These are phyloP conservation scores for Cyanoderma ruficeps DNA, from an alignment of 2,113 vertebrate genomes.

Conservation along the genomic window DNA sequence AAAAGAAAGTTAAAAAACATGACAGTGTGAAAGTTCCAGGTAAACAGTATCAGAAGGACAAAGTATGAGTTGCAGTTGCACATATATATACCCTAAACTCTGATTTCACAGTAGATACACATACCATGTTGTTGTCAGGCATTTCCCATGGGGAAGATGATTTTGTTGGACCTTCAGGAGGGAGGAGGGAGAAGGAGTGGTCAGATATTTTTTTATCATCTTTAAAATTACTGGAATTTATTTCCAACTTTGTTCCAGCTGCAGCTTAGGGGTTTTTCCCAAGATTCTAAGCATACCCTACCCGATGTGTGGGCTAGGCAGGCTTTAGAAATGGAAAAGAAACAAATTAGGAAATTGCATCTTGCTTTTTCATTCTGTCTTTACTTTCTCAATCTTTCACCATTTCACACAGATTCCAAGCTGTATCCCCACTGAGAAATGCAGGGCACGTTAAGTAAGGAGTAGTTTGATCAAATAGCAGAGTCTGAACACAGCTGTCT, in stretches of 20 bases:
- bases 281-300: neutral
- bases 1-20: neutral
- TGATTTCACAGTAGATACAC: neutral
- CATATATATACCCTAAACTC: neutral
- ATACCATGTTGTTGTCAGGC: neutral
- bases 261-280: neutral
- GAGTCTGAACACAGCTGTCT: neutral
- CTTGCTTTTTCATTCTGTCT: neutral
- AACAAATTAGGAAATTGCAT: neutral
- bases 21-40: neutral
- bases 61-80: neutral
- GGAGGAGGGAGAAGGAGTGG: neutral
- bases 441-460: neutral
- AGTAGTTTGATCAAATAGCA: neutral
- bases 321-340: neutral
- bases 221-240: neutral
- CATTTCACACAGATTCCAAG: neutral
- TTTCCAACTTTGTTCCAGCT: neutral
- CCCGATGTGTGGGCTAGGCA: neutral
- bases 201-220: neutral
- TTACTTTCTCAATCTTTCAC: neutral
- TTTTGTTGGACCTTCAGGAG: neutral
- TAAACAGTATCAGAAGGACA: neutral
- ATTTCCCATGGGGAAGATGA: neutral
- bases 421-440: neutral